Percentiles rank a stretch among this genome's conserved stretches.
phyloP scores from a whole-genome alignment of 1,140 invertebrate species.

The Drosophila santomea region DNA sequence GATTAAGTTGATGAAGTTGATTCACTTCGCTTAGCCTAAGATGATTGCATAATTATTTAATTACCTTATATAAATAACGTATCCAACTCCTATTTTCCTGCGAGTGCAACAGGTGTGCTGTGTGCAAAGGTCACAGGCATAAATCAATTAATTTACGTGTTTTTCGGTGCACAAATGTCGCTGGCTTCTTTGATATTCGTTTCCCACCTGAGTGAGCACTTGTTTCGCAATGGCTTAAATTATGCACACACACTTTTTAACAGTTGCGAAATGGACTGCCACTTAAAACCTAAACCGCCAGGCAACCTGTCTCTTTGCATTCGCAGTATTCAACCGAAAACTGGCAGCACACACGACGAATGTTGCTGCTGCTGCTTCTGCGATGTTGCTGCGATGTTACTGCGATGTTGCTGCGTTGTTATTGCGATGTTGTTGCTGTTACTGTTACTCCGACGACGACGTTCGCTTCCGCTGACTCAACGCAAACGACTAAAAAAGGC shows the following conservation, averaged over 20 bases:
- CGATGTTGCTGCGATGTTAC: slow-evolving; percentile 23
- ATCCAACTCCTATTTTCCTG: slow-evolving; percentile 1
- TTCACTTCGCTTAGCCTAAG: slow-evolving; percentile 18
- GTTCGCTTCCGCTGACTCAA: slow-evolving; percentile 81
- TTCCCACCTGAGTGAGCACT: neutral
- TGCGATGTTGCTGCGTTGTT: slow-evolving; percentile 14
- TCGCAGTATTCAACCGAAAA: slow-evolving; percentile 16
- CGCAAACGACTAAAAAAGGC: slow-evolving; percentile 82
- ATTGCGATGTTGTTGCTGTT: slow-evolving; percentile 20
- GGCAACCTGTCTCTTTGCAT: slow-evolving; percentile 32
- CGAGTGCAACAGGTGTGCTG: slow-evolving; percentile 30
- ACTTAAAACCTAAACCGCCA: slow-evolving; percentile 22
- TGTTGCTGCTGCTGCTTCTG: slow-evolving; percentile 27
- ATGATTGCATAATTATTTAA: slow-evolving; percentile 60
- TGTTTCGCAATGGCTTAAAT: slow-evolving; percentile 34
- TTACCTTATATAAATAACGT: slow-evolving; percentile 24
- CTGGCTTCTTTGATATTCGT: slow-evolving; percentile 6
- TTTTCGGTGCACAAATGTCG: slow-evolving; percentile 8
- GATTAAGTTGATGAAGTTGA: slow-evolving; percentile 74
- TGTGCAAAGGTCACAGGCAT: slow-evolving; percentile 34
- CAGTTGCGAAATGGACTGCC: slow-evolving; percentile 34
- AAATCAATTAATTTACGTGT: slow-evolving; percentile 19
- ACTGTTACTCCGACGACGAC: slow-evolving; percentile 46
- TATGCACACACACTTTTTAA: slow-evolving; percentile 38
- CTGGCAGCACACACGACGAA: slow-evolving; percentile 29